These are phyloP conservation scores for Phenganax stokvisi DNA, from an alignment of 92 coral and sea anemone species.

Conservation along the genomic window DNA sequence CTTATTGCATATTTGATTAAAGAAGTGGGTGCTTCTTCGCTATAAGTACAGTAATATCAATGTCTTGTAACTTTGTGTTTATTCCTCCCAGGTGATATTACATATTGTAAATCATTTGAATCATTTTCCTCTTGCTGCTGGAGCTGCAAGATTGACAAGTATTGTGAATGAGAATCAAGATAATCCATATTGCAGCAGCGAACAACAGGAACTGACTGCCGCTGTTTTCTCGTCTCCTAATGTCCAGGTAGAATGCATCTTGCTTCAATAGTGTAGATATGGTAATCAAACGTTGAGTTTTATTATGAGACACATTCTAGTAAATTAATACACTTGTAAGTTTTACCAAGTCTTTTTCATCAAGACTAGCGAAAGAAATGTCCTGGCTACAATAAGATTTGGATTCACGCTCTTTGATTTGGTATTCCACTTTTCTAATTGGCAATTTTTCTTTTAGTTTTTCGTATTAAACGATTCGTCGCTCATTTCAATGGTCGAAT, in stretches of 20 bases:
- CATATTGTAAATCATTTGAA: conserved; percentile 82
- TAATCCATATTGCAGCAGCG: conserved; percentile 57
- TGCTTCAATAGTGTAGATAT: no score
- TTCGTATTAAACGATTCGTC: conserved; percentile 76
- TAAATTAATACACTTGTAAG: not conserved
- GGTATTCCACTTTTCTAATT: not conserved
- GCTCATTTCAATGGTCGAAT: conserved; percentile 74
- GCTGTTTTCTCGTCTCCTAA: conserved; percentile 81
- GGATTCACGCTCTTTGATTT: no score
- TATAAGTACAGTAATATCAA: not conserved
- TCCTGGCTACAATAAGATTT: no score
- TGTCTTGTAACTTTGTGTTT: not conserved
- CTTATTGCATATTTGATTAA: no score
- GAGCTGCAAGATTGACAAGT: conserved; percentile 87
- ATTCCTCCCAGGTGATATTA: conserved; percentile 55
- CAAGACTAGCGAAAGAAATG: no score
- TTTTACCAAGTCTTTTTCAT: not conserved
- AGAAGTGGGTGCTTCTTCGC: no score
- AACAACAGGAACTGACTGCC: conserved; percentile 66
- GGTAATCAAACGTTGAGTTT: no score
- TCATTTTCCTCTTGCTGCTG: conserved; percentile 93
- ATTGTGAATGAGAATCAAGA: conserved; percentile 81
- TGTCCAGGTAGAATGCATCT: conserved; percentile 54
- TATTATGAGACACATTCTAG: not conserved
- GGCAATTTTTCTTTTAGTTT: conserved; percentile 52